Conservation (phyloP, 2,888 invertebrate species). For the Buathra laborator region DNA sequence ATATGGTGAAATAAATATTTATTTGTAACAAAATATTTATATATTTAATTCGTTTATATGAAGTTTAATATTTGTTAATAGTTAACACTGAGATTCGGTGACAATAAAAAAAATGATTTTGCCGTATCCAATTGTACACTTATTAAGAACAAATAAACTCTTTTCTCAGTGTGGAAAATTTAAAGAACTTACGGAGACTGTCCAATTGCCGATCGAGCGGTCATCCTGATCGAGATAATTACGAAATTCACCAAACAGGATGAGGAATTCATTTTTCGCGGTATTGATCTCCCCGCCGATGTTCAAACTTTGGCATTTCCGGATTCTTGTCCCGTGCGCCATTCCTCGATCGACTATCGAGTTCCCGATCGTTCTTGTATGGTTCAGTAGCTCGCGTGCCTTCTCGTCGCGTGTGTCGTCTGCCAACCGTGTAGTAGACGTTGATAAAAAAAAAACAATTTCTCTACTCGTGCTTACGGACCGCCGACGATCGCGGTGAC, state of each 20-base stretch:
- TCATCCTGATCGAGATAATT: not conserved
- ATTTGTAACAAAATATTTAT: no score
- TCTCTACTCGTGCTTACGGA: slow-evolving; percentile 7
- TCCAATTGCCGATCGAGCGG: no score
- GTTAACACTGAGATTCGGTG: no score
- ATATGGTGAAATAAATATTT: no score
- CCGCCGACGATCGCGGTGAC: slow-evolving; percentile 29
- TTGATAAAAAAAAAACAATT: not conserved
- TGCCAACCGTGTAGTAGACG: not conserved
- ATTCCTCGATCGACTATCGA: not conserved
- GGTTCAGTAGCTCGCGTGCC: slow-evolving; percentile 20
- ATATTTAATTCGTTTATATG: no score
- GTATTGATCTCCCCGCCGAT: not conserved
- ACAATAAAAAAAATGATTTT: no score
- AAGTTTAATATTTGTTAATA: no score
- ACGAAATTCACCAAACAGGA: not conserved
- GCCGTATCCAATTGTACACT: no score
- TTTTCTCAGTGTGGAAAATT: no score
- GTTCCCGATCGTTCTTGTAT: slow-evolving; percentile 5
- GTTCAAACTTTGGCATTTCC: slow-evolving; percentile 7
- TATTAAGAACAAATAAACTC: no score
- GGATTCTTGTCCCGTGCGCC: slow-evolving; percentile 20
- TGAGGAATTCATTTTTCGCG: not conserved
- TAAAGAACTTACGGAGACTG: no score
- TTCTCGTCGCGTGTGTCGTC: slow-evolving; percentile 23